These are phyloP conservation scores for Melanerpes formicivorus DNA, from an alignment of 2,113 vertebrate genomes.

Conservation along the genomic window DNA sequence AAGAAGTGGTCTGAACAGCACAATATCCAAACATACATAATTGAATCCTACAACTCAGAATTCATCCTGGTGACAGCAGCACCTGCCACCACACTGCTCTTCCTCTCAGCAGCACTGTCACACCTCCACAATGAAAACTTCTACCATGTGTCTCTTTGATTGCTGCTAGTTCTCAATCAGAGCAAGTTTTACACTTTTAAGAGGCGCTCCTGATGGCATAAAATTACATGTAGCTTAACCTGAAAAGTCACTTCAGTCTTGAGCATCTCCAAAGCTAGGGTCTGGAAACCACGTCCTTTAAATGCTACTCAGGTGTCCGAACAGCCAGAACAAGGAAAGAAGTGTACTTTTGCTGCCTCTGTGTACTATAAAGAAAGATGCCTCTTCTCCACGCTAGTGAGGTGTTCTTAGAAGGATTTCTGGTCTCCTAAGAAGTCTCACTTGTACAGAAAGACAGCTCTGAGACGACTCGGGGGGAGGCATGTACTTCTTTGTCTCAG, in stretches of 20 bases:
- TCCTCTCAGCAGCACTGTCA: neutral
- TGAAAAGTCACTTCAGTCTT: neutral
- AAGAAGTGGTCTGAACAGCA: neutral
- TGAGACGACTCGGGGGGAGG: neutral
- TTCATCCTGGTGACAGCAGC: rapidly evolving
- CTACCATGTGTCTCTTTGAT: neutral
- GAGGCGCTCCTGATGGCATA: neutral
- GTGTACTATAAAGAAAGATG: neutral
- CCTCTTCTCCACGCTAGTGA: neutral
- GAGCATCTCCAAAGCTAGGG: neutral
- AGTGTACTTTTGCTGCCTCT: neutral
- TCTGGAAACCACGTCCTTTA: neutral
- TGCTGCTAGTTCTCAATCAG: neutral
- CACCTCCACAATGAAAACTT: neutral
- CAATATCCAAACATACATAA: neutral
- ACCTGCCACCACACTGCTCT: neutral
- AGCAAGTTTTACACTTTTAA: neutral
- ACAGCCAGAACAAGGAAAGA: neutral
- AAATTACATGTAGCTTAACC: neutral
- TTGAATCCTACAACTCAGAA: neutral
- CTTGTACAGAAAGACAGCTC: neutral
- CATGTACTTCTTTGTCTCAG: neutral
- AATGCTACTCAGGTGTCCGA: neutral
- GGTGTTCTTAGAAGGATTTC: neutral
- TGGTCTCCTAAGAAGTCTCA: neutral